These are phyloP conservation scores for Orchestia grillus DNA, from an alignment of 1,140 invertebrate genomes.

Conservation along the genomic window DNA sequence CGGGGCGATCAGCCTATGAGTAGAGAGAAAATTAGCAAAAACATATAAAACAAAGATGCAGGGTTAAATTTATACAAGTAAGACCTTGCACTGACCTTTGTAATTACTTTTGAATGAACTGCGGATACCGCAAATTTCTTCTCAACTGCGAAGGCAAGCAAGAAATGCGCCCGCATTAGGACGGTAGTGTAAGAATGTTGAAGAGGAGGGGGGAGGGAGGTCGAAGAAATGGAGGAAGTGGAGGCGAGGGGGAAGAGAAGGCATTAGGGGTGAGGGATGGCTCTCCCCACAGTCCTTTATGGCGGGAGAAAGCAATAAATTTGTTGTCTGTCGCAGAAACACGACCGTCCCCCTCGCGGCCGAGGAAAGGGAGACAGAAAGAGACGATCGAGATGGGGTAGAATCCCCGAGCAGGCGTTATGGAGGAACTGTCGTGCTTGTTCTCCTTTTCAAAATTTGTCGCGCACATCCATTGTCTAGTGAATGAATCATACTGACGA, in stretches of 20 bases:
- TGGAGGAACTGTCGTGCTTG: not conserved
- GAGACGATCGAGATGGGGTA: conserved; percentile 60
- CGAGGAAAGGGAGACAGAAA: conserved; percentile 47
- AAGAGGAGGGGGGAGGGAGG: not conserved
- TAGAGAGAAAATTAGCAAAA: not conserved
- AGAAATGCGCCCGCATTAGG: not conserved
- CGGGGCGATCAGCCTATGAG: not conserved
- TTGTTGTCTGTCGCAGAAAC: conserved; percentile 46
- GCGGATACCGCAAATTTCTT: not conserved
- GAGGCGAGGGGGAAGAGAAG: not conserved
- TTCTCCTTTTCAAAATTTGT: not conserved
- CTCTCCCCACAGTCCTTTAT: conserved; percentile 35
- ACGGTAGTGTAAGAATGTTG: too few species aligned
- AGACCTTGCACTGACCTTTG: not conserved
- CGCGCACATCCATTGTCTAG: not conserved
- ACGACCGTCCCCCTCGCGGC: conserved; percentile 27
- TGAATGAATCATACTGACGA: not conserved
- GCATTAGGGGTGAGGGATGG: conserved; percentile 9
- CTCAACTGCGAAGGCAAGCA: not conserved
- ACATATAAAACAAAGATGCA: not conserved
- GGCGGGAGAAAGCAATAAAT: conserved; percentile 46
- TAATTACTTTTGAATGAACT: not conserved
- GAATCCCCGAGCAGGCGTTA: not conserved
- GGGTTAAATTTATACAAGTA: not conserved
- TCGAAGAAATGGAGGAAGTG: not conserved